Evolutionary conservation across 2,797 vertebrate species (phyloP).

Genomic region (Galago senegalensis): DNA sequence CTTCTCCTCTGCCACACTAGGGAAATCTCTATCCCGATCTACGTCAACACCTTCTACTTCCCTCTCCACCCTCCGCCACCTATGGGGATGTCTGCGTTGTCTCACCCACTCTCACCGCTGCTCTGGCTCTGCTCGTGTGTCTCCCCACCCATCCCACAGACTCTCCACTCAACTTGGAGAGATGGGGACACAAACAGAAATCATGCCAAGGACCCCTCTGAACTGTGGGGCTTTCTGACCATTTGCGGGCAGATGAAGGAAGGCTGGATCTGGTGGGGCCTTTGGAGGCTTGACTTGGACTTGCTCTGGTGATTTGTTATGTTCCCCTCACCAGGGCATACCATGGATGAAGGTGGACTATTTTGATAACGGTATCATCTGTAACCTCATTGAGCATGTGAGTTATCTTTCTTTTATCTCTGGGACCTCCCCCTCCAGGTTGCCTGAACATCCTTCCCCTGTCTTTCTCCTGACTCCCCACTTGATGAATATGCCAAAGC

Average conservation of each 20-base stretch:
- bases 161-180: not conserved
- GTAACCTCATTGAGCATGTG: conserved; percentile 91
- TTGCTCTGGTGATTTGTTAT: not conserved
- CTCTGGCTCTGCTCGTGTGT: not conserved
- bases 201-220: not conserved
- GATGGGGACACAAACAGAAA: not conserved
- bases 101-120: not conserved
- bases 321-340: conserved; percentile 88
- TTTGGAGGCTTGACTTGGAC: not conserved
- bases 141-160: not conserved
- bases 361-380: conserved; percentile 91
- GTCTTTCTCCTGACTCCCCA: not conserved
- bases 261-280: not conserved
- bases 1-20: not conserved
- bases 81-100: not conserved
- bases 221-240: not conserved
- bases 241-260: not conserved
- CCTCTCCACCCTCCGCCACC: not conserved
- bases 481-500: not conserved
- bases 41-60: not conserved
- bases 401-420: conserved; percentile 76
- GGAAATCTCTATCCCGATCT: not conserved
- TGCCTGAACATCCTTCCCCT: not conserved
- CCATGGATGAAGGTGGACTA: conserved; percentile 89
- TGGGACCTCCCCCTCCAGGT: not conserved